These are phyloP conservation scores for Drosophila parvula DNA, from an alignment of 1,140 invertebrate genomes.

Conservation along the genomic window DNA sequence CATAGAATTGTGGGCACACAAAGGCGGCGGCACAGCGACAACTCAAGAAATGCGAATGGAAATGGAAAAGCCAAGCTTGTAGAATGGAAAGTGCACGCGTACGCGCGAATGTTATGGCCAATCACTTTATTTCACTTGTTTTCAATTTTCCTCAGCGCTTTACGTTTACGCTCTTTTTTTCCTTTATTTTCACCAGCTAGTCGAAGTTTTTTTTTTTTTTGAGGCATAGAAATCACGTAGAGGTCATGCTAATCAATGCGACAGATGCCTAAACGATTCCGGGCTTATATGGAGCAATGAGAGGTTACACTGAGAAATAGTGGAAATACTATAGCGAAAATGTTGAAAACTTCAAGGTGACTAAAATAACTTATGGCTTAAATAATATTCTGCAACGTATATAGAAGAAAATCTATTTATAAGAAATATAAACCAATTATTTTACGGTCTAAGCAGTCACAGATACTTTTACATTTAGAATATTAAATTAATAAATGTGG, in stretches of 20 bases:
- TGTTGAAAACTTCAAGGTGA: too few species aligned
- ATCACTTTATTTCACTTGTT: slow-evolving; percentile 83
- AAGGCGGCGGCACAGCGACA: slow-evolving; percentile 41
- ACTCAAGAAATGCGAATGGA: slow-evolving; percentile 19
- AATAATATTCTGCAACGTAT: too few species aligned
- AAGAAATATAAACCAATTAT: too few species aligned
- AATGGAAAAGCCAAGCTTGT: slow-evolving; percentile 32
- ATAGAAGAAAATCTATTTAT: too few species aligned
- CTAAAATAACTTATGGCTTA: too few species aligned
- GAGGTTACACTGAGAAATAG: slow-evolving; percentile 1
- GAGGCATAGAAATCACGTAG: slow-evolving; percentile 37
- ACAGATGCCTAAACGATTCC: slow-evolving; percentile 32
- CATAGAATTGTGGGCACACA: slow-evolving; percentile 79
- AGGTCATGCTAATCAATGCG: slow-evolving; percentile 56
- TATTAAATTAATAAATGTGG: too few species aligned
- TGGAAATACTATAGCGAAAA: too few species aligned
- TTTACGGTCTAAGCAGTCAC: too few species aligned
- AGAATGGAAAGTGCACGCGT: slow-evolving; percentile 74
- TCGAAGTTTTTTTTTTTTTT: neutral
- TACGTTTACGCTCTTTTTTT: slow-evolving; percentile 18
- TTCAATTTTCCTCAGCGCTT: slow-evolving; percentile 63
- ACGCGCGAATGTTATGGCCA: slow-evolving; percentile 75
- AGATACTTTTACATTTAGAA: too few species aligned
- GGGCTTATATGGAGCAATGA: slow-evolving; percentile 1
- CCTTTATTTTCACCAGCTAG: slow-evolving; percentile 3